These are phyloP conservation scores for Archips crataeganus DNA, from an alignment of 2,888 invertebrate species.

Conservation along the genomic window DNA sequence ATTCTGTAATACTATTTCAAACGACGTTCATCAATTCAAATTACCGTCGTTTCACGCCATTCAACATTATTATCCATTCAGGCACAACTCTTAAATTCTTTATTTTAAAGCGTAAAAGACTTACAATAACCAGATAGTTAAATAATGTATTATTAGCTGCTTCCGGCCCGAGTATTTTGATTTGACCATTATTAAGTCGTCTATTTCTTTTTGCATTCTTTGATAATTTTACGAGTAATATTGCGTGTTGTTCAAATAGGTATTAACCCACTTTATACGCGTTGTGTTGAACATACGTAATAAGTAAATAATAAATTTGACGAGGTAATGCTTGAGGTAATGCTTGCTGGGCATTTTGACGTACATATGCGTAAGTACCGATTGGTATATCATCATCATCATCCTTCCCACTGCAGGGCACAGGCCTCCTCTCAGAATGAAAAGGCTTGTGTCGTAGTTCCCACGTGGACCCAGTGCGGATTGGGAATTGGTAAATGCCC, in stretches of 20 bases:
- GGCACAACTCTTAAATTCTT: neutral
- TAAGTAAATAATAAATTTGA: conserved; percentile 28
- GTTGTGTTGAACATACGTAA: conserved; percentile 15
- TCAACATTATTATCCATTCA: neutral
- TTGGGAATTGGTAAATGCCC: too few species aligned
- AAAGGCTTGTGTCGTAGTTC: too few species aligned
- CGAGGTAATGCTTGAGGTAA: conserved; percentile 19
- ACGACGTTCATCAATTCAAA: neutral
- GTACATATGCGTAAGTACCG: neutral
- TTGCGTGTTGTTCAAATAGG: conserved; percentile 11
- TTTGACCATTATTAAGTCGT: conserved; percentile 3
- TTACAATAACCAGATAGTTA: neutral
- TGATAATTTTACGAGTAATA: conserved; percentile 4
- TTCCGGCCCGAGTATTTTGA: conserved; percentile 6
- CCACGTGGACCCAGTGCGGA: too few species aligned
- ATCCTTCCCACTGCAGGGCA: too few species aligned
- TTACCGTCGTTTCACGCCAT: neutral
- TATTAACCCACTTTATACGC: conserved; percentile 23
- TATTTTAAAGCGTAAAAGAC: neutral
- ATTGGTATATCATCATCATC: neutral
- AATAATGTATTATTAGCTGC: conserved; percentile 2
- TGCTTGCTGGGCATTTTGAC: conserved; percentile 10
- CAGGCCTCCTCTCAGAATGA: too few species aligned
- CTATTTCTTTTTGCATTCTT: conserved; percentile 24
- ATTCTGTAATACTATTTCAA: conserved; percentile 1